Conservation (phyloP, 2,113 vertebrate genomes). For the Syrrhaptes paradoxus region DNA sequence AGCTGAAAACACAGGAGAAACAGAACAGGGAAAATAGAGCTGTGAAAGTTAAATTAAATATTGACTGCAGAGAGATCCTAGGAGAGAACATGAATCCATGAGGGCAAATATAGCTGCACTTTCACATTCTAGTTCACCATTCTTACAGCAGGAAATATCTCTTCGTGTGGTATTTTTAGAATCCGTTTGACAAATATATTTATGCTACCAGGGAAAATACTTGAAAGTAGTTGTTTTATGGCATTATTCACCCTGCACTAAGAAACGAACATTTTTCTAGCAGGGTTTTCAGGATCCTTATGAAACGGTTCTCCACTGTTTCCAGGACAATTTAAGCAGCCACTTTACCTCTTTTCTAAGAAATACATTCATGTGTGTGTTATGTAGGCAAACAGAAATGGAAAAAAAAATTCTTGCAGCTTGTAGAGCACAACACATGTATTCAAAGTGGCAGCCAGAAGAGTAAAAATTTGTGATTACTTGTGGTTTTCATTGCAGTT, state of each 20-base stretch:
- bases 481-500: neutral
- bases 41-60: constrained; percentile 21
- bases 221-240: neutral
- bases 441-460: neutral
- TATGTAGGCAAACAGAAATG: neutral
- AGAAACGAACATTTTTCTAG: neutral
- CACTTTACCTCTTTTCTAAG: neutral
- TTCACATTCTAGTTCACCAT: neutral
- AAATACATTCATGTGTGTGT: neutral
- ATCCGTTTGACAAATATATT: neutral
- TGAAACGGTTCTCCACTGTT: neutral
- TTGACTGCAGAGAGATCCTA: neutral
- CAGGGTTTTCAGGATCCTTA: neutral
- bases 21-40: neutral
- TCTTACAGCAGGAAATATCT: neutral
- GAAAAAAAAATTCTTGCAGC: neutral
- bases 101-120: neutral
- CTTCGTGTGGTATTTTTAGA: neutral
- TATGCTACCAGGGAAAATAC: neutral
- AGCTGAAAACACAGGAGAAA: neutral
- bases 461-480: neutral
- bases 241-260: neutral
- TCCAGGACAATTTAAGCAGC: neutral
- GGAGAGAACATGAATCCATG: neutral
- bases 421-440: neutral